phyloP scores from a whole-genome alignment of 2,113 vertebrate species.

The Phylloscopus trochilus region DNA sequence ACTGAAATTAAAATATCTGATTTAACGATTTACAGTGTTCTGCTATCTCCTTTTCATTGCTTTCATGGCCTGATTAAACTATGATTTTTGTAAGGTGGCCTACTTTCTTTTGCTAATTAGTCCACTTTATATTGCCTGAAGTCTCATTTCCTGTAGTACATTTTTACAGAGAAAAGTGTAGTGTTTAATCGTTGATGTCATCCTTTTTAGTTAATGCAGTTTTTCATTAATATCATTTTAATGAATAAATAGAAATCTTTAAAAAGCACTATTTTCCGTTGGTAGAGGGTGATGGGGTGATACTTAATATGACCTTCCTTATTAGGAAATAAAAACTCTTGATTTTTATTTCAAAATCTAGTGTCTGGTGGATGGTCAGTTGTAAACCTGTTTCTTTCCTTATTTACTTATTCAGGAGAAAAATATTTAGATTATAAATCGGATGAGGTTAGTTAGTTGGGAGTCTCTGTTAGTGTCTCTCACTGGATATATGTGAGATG shows the following conservation, averaged over 20 bases:
- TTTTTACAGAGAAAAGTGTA: neutral
- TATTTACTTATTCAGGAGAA: neutral
- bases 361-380: neutral
- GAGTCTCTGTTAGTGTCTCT: neutral
- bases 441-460: neutral
- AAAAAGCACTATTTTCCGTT: neutral
- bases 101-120: slow-evolving; percentile 38
- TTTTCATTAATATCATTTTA: neutral
- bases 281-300: rapidly evolving
- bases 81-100: neutral
- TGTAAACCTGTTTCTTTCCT: neutral
- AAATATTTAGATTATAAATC: neutral
- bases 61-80: slow-evolving; percentile 20
- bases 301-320: neutral
- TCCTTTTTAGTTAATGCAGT: neutral
- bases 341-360: neutral
- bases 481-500: neutral
- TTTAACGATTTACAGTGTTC: neutral
- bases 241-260: neutral
- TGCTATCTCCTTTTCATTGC: neutral
- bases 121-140: neutral
- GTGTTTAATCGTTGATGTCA: neutral
- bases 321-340: neutral
- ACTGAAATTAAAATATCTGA: slow-evolving; percentile 10
- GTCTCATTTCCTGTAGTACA: neutral